phyloP scores from a whole-genome alignment of 2,888 invertebrate genomes.

The Lutraria lutraria region DNA sequence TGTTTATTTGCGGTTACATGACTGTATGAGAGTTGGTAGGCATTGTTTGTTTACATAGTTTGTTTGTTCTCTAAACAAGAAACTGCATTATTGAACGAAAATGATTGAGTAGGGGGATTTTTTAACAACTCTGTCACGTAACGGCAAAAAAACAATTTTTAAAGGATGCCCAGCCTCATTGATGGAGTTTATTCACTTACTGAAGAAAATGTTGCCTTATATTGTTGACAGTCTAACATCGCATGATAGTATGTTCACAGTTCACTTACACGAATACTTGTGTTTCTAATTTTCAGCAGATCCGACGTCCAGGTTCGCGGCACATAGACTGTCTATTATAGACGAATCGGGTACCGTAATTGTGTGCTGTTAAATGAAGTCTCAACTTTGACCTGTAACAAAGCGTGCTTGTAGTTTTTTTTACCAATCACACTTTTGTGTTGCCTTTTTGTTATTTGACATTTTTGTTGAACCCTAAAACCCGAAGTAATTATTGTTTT shows the following conservation, averaged over 20 bases:
- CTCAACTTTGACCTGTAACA: not conserved
- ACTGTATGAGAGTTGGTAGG: too few relatives aligned
- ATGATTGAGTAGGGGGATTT: too few relatives aligned
- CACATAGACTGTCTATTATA: slow-evolving; percentile 10
- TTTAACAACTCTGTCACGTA: too few relatives aligned
- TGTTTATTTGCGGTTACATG: too few relatives aligned
- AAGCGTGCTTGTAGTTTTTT: slow-evolving; percentile 21
- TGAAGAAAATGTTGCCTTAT: too few relatives aligned
- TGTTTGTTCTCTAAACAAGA: too few relatives aligned
- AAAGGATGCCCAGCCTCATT: too few relatives aligned
- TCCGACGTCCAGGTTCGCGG: not conserved
- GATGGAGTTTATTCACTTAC: too few relatives aligned
- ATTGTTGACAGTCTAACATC: not conserved
- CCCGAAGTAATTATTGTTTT: not conserved
- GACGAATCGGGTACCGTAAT: slow-evolving; percentile 22
- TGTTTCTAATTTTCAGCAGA: slow-evolving; percentile 19
- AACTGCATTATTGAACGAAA: too few relatives aligned
- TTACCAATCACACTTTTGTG: slow-evolving; percentile 23
- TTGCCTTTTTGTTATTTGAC: not conserved
- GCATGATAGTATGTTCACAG: not conserved
- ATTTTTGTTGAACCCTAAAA: not conserved
- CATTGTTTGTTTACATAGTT: too few relatives aligned
- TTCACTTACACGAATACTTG: slow-evolving; percentile 9
- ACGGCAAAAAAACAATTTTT: too few relatives aligned
- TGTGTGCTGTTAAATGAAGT: slow-evolving; percentile 6